Base-by-base conservation (phyloP, 2,113 vertebrate genomes). In the Larimichthys polyactis region DNA sequence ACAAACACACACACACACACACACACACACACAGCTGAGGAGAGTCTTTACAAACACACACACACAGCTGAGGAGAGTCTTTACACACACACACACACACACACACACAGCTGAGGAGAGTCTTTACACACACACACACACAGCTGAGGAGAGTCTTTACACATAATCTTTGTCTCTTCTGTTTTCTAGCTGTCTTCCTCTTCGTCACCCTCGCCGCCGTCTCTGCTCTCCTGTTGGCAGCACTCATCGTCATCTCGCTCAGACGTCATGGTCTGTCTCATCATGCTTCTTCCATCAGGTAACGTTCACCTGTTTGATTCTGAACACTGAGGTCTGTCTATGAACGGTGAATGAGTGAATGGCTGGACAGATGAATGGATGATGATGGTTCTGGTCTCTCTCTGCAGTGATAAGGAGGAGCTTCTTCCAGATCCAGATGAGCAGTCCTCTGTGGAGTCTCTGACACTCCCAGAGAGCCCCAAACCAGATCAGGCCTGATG, bases 341-440 rank as follows among this genome's bases (percentile, higher is more conserved):
- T 16, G 46, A 48, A 48, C 1, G 15, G 7, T 51, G 49, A 19
- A 51, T 51, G 17, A 6, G 7, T 51, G 49, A 15, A 15, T 15
- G 32, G 32, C 4, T 36, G 6, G 32, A 15, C 4, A 15, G 20
- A 9, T 52, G 51, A 52, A 20, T 8, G 52, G 20, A 19, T 43
- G 29, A 20, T n/a, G 12, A 15, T 51, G 27, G 6, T 4, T 3
- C 62, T 9, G 40, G 32, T 67, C 9, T 58, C 3, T 62, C 8
- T 17, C 58, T 24, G 11, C 63, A 94, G 94, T 17, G 95, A 95
- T 71, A 95, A 95, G 60, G 89, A 94, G 83, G 94, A 90, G 82
- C 88, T 96, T 32, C 92, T 95, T 24, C 89, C 90, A 0, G 77
- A 78, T 0, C n/a, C 54, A 12, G 87, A 86, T 1, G 85, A 93